Conservation (phyloP, 1,140 invertebrate species). For the Drosophila leontia region DNA sequence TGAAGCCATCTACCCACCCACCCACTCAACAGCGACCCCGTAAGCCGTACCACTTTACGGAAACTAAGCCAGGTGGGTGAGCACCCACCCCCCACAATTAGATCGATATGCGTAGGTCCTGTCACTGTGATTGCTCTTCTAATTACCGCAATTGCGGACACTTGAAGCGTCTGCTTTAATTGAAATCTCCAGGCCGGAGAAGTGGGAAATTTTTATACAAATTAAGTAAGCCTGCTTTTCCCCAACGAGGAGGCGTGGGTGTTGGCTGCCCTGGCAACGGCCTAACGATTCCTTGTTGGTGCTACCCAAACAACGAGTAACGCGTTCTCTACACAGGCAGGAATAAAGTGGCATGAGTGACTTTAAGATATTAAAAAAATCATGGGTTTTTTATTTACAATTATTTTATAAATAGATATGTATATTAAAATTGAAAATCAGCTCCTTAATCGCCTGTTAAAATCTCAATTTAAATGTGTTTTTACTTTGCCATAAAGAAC, state of each 20-base stretch:
- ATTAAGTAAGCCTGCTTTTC: constrained; percentile 32
- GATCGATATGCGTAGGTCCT: constrained; percentile 61
- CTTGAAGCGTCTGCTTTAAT: constrained; percentile 63
- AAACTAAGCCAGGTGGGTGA: constrained; percentile 32
- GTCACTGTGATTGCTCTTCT: constrained; percentile 58
- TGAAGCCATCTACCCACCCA: constrained; percentile 22
- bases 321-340: neutral
- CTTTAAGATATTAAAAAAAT: neutral
- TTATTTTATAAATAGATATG: neutral
- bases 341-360: neutral
- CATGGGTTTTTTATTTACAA: neutral
- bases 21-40: neutral
- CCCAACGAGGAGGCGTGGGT: neutral
- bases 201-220: constrained; percentile 30
- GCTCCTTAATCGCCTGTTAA: neutral
- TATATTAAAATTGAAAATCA: neutral
- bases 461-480: neutral
- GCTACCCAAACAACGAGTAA: constrained; percentile 60
- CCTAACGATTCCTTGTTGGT: constrained; percentile 71
- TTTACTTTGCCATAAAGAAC: neutral
- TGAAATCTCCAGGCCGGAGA: constrained; percentile 46
- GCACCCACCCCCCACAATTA: constrained; percentile 24
- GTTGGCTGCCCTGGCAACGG: constrained; percentile 61
- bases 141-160: constrained; percentile 64
- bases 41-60: neutral